Percentiles rank a stretch among this genome's conserved stretches.
These are phyloP conservation scores for Ictalurus furcatus DNA, from an alignment of 2,113 vertebrate species.

Conservation along the genomic window DNA sequence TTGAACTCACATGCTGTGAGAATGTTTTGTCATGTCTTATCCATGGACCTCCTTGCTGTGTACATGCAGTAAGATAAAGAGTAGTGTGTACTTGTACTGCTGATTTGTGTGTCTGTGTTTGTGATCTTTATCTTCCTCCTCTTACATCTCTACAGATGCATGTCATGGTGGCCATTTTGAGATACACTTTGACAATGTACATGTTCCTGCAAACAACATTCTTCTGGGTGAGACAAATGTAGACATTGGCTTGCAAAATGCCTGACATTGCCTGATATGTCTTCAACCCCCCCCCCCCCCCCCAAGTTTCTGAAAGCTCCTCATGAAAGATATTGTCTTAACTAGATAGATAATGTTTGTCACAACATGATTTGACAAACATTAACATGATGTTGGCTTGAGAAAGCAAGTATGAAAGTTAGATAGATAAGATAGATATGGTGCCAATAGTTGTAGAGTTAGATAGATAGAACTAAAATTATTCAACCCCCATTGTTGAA, in stretches of 20 bases:
- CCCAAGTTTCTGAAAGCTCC: not conserved
- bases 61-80: not conserved
- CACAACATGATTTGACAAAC: too few species aligned
- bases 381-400: too few species aligned
- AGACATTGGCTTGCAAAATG: not conserved
- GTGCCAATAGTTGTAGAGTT: too few species aligned
- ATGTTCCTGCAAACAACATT: constrained; percentile 81
- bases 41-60: not conserved
- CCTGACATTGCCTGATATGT: not conserved
- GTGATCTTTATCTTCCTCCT: not conserved
- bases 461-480: too few species aligned
- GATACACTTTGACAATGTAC: constrained; percentile 84
- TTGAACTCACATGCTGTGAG: not conserved
- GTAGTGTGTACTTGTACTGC: not conserved
- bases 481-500: too few species aligned
- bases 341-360: too few species aligned
- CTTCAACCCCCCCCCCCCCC: not conserved
- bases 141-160: constrained; percentile 73
- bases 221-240: constrained; percentile 79
- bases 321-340: not conserved
- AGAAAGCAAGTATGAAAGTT: too few species aligned
- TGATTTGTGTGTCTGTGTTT: not conserved
- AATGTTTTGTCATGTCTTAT: not conserved
- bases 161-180: constrained; percentile 92
- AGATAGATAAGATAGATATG: too few species aligned